These are phyloP conservation scores for Protonibea diacanthus DNA, from an alignment of 2,797 vertebrate genomes.

Conservation along the genomic window DNA sequence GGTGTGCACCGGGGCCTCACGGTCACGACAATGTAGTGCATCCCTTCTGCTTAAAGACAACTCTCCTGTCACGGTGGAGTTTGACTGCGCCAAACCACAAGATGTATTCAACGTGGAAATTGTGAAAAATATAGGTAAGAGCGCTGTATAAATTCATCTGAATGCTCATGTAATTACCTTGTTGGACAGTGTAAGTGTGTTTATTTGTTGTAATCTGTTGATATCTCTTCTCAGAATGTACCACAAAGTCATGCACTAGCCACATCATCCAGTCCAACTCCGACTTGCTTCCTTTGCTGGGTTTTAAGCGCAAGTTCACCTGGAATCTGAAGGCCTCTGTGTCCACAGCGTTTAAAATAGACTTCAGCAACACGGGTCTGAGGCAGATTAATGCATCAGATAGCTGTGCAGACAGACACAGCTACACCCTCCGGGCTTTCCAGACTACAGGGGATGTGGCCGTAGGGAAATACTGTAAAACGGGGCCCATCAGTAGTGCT, in stretches of 20 bases:
- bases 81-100: conserved; percentile 74
- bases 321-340: conserved; percentile 84
- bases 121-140: conserved; percentile 71
- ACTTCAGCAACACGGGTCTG: conserved; percentile 82
- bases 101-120: conserved; percentile 76
- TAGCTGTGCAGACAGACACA: conserved; percentile 83
- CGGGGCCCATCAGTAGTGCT: conserved; percentile 59
- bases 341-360: conserved; percentile 76
- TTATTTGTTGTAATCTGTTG: neutral
- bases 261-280: conserved; percentile 77
- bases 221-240: conserved; percentile 70
- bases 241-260: conserved; percentile 77
- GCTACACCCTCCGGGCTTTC: conserved; percentile 79
- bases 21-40: conserved; percentile 7
- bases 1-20: conserved; percentile 59
- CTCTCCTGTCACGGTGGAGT: conserved; percentile 47
- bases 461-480: conserved; percentile 79
- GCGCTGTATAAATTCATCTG: neutral
- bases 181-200: conserved; percentile 35
- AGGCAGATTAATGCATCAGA: conserved; percentile 84
- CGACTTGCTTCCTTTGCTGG: conserved; percentile 37
- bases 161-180: neutral
- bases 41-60: conserved; percentile 37
- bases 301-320: conserved; percentile 87
- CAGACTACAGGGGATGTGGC: conserved; percentile 33